Evolutionary conservation across 2,797 vertebrate species (phyloP), one percentile per base, ranked within the genome.

Genomic region (Sparus aurata): DNA sequence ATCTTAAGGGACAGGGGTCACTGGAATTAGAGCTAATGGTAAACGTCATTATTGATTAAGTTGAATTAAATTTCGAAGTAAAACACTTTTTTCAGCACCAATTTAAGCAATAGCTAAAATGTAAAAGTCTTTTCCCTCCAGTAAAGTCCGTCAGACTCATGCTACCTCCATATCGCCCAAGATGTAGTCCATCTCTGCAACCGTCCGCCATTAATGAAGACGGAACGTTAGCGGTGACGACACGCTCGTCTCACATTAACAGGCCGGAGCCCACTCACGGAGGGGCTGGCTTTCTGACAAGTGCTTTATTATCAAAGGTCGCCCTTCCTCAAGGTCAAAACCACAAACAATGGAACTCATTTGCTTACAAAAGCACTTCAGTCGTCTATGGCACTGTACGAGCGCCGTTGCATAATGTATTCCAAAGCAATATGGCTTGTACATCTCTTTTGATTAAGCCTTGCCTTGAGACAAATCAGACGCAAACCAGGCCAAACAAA

Each of bases 361-460:
- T 91, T 90, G 69, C 84, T 83, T 82, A 83, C 82, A 88, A 85
- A 91, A 76, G 83, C 88, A 90, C 80, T 87, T 75, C 83, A 84
- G 77, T 85, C 80, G 75, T 81, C 68, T 43, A 25, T 34, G 5
- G 12, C 79, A 72, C 81, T 57, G 61, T 84, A 71, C 52, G 55
- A 79, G 82, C 47, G 11, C 12, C 69, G 61, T 41, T 75, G 57
- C 54, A 43, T 85, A 80, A 91, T 87, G 67, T 85, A 85, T 90
- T 89, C 77, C 72, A 69, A 83, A 82, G 72, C 84, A 81, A 82
- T 77, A 75, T 67, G 60, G 50, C 53, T 50, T 72, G 58, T 81
- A 69, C 80, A 78, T 91, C 82, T 91, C 75, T 87, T 90, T 89
- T 92, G 83, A 90, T 93, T 89, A 92, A 84, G 82, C 53, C 72